Evolutionary conservation across 2,113 vertebrate genomes (phyloP).

Genomic region (Lycaon pictus): DNA sequence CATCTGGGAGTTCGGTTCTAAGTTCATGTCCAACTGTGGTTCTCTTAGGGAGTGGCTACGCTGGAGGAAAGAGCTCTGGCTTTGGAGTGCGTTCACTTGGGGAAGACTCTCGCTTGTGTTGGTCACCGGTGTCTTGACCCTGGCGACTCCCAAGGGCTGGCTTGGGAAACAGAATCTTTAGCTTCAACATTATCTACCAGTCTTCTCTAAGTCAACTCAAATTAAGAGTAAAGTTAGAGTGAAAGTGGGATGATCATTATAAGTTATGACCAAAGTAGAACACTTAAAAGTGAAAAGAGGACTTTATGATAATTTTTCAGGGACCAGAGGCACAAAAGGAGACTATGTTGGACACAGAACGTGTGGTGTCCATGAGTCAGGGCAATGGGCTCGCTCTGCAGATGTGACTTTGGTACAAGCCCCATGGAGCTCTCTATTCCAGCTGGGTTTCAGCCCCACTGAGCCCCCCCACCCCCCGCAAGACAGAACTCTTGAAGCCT

Average conservation of each 20-base stretch:
- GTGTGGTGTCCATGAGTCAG: no score
- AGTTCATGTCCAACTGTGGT: background rate
- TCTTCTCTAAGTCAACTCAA: background rate
- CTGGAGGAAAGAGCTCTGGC: background rate
- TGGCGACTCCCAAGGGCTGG: background rate
- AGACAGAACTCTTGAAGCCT: background rate
- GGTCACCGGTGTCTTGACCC: background rate
- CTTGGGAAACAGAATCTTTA: background rate
- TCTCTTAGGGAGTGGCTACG: background rate
- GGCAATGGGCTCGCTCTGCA: background rate
- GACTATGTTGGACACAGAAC: background rate
- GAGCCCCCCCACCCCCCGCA: background rate
- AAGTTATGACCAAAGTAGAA: background rate
- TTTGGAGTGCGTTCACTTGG: background rate
- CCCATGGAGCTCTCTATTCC: background rate
- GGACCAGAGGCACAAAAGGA: background rate
- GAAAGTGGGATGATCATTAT: background rate
- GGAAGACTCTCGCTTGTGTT: background rate
- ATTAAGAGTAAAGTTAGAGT: background rate
- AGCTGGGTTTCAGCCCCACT: background rate
- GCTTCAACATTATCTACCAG: background rate
- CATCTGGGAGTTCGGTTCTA: background rate
- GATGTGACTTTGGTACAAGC: background rate
- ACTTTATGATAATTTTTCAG: background rate
- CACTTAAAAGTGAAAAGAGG: background rate